Evolutionary conservation across 2,113 vertebrate genomes (phyloP), one percentile per base, ranked within the genome.

Genomic region (Salvelinus namaycush): DNA sequence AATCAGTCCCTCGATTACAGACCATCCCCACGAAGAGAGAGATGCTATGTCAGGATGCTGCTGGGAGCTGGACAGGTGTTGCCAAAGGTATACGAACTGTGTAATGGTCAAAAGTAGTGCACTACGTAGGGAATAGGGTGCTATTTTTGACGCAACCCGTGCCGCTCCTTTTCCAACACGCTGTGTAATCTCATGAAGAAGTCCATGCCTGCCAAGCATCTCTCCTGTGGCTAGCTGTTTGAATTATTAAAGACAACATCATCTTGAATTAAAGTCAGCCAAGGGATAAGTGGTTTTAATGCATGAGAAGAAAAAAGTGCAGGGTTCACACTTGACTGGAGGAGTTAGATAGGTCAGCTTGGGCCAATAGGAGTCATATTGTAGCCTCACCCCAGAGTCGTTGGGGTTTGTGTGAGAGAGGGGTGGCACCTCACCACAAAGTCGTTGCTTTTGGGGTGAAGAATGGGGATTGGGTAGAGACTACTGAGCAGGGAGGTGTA

Each of bases 231-330:
- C 51, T 27, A 31, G 26, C 22, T 6, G 39, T 3, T 81, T 90
- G 11, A 86, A 91, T 90, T 86, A 90, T 88, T 90, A 73, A 89
- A 79, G 18, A 20, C 11, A 22, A 68, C 86, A 83, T 89, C 83
- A 65, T 83, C 44, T 87, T 59, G 82, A 81, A 87, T 88, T 79
- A 78, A 85, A 81, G 80, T 82, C 74, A 86, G 44, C 49, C 26
- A 7, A 31, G 11, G 24, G 68, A 64, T 31, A 77, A 67, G 13
- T 5, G 29, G 16, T 72, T 86, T 87, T 77, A 78, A 87, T 86
- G 80, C 67, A 84, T 76, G 0, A 24, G 59, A 74, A 79, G 59
- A 68, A 76, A 79, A 62, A 62, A 68, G 77, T 20, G 13, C 8
- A 18, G 8, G 76, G 7, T 65, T 44, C 9, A 44, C 20, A 69